Conservation (phyloP, 1,140 invertebrate genomes). For the Drosophila gunungcola region DNA sequence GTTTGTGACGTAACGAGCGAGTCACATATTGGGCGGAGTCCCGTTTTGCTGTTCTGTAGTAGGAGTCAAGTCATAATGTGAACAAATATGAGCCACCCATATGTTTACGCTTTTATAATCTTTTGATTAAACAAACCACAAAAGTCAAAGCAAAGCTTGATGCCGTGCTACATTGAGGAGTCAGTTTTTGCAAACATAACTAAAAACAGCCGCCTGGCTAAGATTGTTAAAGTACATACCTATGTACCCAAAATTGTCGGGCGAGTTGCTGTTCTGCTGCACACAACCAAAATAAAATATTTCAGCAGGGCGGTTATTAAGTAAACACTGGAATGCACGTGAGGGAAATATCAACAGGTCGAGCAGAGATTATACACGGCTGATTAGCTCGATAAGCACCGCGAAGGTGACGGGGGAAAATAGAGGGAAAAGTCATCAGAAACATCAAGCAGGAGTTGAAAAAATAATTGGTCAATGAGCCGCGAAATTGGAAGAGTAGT, state of each 20-base stretch:
- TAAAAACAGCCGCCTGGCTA: constrained; percentile 16
- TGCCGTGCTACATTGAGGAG: too few species aligned
- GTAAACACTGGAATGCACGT: constrained; percentile 6
- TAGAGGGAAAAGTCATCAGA: constrained; percentile 8
- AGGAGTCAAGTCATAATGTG: not conserved
- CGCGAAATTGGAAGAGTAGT: constrained; percentile 15
- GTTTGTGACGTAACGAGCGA: not conserved
- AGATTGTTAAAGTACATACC: constrained; percentile 1
- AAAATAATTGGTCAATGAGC: constrained; percentile 18
- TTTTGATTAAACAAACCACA: not conserved
- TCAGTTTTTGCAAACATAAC: constrained; percentile 10
- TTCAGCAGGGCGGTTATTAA: not conserved
- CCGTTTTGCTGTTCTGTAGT: not conserved
- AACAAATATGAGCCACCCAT: not conserved
- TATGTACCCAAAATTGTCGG: constrained; percentile 1
- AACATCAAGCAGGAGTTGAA: not conserved
- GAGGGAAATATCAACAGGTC: constrained; percentile 39
- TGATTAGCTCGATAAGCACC: constrained; percentile 42
- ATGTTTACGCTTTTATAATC: not conserved
- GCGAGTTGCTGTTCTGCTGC: too few species aligned
- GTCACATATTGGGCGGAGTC: not conserved
- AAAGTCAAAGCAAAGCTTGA: not conserved
- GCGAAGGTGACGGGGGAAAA: not conserved
- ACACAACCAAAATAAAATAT: not conserved
- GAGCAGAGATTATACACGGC: constrained; percentile 39